Evolutionary conservation across 2,797 vertebrate genomes (phyloP).

Genomic region (Bryconaethiops microstoma): DNA sequence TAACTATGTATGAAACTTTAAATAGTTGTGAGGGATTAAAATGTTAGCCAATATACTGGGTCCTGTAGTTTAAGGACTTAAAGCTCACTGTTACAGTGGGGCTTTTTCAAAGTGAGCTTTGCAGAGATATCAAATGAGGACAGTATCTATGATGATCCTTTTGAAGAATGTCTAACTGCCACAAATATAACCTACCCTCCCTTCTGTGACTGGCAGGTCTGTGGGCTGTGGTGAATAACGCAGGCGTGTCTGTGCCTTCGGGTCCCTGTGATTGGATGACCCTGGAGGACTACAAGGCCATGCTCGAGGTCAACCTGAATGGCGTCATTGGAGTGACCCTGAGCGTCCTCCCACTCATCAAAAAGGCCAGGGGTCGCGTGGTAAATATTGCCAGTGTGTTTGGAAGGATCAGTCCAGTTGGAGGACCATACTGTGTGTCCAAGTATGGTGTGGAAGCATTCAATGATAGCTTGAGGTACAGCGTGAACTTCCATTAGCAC

Average conservation of each 20-base stretch:
- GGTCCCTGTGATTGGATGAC: slow-evolving; percentile 73
- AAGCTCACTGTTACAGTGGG: no score
- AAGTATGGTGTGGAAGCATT: slow-evolving; percentile 79
- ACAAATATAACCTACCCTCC: neutral
- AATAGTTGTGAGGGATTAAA: no score
- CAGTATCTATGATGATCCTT: neutral
- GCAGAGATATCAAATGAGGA: neutral
- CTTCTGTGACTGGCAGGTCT: slow-evolving; percentile 65
- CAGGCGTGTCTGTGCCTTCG: slow-evolving; percentile 69
- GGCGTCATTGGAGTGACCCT: slow-evolving; percentile 78
- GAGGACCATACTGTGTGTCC: slow-evolving; percentile 74
- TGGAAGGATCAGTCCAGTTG: slow-evolving; percentile 69
- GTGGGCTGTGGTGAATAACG: slow-evolving; percentile 82
- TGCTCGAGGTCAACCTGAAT: slow-evolving; percentile 77
- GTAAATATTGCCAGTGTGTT: slow-evolving; percentile 80
- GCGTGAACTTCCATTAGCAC: neutral
- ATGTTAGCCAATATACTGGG: no score
- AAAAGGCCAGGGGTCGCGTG: slow-evolving; percentile 77
- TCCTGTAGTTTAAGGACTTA: no score
- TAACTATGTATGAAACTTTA: no score
- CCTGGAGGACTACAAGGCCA: slow-evolving; percentile 72
- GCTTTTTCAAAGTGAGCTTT: neutral
- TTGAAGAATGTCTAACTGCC: no score
- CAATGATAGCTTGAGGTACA: slow-evolving; percentile 78
- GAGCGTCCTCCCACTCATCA: slow-evolving; percentile 77